Base-by-base conservation (phyloP, 1,140 invertebrate genomes). In the Papilio helenus region DNA sequence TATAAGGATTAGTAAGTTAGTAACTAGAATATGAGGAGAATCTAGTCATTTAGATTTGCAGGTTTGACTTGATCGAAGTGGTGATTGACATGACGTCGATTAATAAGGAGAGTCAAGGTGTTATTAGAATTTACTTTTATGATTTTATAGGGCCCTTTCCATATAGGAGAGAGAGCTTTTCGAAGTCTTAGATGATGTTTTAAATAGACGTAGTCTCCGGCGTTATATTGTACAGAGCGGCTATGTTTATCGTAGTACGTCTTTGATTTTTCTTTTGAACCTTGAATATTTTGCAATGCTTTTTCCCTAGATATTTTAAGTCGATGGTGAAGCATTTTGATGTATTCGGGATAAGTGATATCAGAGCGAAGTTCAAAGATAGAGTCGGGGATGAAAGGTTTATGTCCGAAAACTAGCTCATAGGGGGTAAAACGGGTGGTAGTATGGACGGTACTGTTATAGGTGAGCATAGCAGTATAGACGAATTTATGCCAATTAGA, bases 211-310 rank as follows among this genome's bases (percentile, higher is more conserved):
- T 16, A 65, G 23, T 81, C 77, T 3, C 76, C 76, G 14, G 72
- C 42, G 26, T 82, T 79, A 29, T 79, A 79, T 58, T 76, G 29
- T 23, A 76, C 23, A 8, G 79, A 26, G 1, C 65, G 78, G 14
- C 51, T 51, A 18, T 73, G 79, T 23, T 18, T 26, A 29, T 83
- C 80, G 14, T 80, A 81, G 18, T 79, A 80, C 16, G 68, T 39
- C 65, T 79, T 82, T 14, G 79, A 79, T 12, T 18, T 71, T 82
- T 82, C 73, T 81, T 81, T 80, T 16, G 81, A 84, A 1, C 14
- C 8, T 58, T 74, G 72, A 7, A 82, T 84, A 34, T 79, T 79
- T 79, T 80, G 42, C 8, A 80, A n/a, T 1, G 80, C 79, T 76
- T 77, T 82, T 16, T 82, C 55, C 34, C 58, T 46, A 9, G 74